These are phyloP conservation scores for Pyrgus malvae DNA, from an alignment of 2,888 invertebrate species.

Conservation along the genomic window DNA sequence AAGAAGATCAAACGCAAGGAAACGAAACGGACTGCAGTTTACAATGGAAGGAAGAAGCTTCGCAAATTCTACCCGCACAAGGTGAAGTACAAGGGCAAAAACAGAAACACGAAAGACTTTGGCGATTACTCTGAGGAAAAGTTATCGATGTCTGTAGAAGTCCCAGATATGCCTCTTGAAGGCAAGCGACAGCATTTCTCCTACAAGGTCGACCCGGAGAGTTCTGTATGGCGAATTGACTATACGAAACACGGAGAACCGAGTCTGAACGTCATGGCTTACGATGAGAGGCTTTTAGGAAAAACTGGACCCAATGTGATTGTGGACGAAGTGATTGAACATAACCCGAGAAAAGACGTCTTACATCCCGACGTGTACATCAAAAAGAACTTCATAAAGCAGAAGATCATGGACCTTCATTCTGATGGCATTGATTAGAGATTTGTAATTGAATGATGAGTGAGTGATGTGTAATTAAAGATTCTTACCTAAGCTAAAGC, in stretches of 20 bases:
- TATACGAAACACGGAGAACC: conserved; percentile 70
- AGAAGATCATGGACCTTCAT: conserved; percentile 22
- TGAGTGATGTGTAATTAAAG: too few relatives aligned
- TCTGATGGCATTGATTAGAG: conserved; percentile 45
- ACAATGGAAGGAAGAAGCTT: conserved; percentile 56
- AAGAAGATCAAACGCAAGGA: conserved; percentile 39
- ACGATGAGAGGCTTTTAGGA: conserved; percentile 47
- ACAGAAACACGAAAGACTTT: conserved; percentile 38
- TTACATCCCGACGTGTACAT: conserved; percentile 67
- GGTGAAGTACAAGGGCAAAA: conserved; percentile 64
- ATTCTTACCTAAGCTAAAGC: too few relatives aligned
- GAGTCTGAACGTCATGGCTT: conserved; percentile 49
- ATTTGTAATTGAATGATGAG: too few relatives aligned
- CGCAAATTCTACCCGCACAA: conserved; percentile 72
- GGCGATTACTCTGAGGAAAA: conserved; percentile 57
- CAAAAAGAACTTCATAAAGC: conserved; percentile 57
- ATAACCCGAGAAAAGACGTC: conserved; percentile 52
- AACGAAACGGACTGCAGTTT: conserved; percentile 41
- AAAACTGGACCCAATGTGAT: conserved; percentile 52
- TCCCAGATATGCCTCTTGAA: conserved; percentile 44
- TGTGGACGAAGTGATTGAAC: conserved; percentile 47
- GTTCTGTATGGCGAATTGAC: conserved; percentile 68
- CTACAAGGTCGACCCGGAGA: conserved; percentile 50
- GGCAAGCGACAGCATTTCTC: conserved; percentile 45
- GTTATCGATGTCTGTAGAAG: conserved; percentile 62